These are phyloP conservation scores for Malthinus flaveolus DNA, from an alignment of 2,888 invertebrate genomes.

Conservation along the genomic window DNA sequence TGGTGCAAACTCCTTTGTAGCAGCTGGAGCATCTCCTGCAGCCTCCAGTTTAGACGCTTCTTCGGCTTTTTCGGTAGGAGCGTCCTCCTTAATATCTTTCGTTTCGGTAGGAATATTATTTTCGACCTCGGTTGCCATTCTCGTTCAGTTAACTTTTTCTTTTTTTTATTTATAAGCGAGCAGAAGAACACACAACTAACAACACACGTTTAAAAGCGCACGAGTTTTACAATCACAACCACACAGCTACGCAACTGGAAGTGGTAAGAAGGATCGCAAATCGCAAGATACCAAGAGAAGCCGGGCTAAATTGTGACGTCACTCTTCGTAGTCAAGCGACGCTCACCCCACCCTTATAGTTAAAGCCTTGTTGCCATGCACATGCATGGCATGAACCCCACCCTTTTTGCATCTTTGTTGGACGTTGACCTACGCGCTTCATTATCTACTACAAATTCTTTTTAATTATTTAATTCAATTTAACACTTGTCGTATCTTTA, in stretches of 20 bases:
- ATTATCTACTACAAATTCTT: constrained; percentile 16
- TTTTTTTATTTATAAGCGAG: constrained; percentile 30
- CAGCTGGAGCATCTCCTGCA: constrained; percentile 56
- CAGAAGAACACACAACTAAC: constrained; percentile 33
- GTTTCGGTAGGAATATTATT: constrained; percentile 66
- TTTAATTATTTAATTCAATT: constrained; percentile 7
- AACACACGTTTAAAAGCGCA: constrained; percentile 32
- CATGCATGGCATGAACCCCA: constrained; percentile 38
- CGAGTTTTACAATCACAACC: constrained; percentile 25
- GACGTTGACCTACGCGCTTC: constrained; percentile 28
- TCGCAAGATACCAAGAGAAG: constrained; percentile 28
- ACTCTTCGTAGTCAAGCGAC: constrained; percentile 35
- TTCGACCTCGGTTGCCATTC: constrained; percentile 78
- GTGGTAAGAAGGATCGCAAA: constrained; percentile 27
- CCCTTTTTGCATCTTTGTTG: constrained; percentile 25
- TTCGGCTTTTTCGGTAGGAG: constrained; percentile 57
- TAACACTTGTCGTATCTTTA: not conserved
- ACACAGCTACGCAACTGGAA: constrained; percentile 34
- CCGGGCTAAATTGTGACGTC: constrained; percentile 35
- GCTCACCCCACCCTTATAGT: constrained; percentile 40
- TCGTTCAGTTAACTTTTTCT: constrained; percentile 33
- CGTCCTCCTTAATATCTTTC: constrained; percentile 57
- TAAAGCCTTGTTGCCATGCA: constrained; percentile 47
- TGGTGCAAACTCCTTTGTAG: constrained; percentile 66
- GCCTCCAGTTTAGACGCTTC: constrained; percentile 56